phyloP scores from a whole-genome alignment of 2,113 vertebrate genomes.

The Peromyscus maniculatus region DNA sequence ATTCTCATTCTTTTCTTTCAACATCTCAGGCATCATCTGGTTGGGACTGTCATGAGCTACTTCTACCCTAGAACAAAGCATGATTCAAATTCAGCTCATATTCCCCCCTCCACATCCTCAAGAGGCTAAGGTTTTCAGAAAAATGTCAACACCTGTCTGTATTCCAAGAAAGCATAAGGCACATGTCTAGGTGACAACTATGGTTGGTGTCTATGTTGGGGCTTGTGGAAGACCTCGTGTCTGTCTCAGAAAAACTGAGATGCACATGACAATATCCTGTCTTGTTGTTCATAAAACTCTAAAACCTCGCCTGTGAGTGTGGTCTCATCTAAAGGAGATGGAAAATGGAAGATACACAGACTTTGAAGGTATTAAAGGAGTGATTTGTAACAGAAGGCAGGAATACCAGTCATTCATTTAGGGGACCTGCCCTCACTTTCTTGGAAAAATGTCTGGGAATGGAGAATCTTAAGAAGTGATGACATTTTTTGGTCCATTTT shows the following conservation, averaged over 20 bases:
- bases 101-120: neutral
- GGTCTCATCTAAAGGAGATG: neutral
- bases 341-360: neutral
- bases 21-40: neutral
- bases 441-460: neutral
- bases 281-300: neutral
- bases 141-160: neutral
- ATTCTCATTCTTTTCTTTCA: neutral
- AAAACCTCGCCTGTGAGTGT: neutral
- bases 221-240: neutral
- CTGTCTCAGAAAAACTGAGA: neutral
- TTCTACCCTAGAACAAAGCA: neutral
- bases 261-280: neutral
- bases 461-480: neutral
- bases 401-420: neutral
- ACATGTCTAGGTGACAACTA: neutral
- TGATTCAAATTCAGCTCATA: neutral
- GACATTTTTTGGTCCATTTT: neutral
- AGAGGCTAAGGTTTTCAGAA: neutral
- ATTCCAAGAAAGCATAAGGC: neutral
- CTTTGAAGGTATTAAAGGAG: neutral
- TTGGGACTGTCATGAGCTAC: neutral
- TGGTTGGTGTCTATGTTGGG: neutral
- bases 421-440: neutral
- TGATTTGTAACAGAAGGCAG: neutral